Conservation (phyloP, 2,113 vertebrate species). For the Oriolus oriolus region DNA sequence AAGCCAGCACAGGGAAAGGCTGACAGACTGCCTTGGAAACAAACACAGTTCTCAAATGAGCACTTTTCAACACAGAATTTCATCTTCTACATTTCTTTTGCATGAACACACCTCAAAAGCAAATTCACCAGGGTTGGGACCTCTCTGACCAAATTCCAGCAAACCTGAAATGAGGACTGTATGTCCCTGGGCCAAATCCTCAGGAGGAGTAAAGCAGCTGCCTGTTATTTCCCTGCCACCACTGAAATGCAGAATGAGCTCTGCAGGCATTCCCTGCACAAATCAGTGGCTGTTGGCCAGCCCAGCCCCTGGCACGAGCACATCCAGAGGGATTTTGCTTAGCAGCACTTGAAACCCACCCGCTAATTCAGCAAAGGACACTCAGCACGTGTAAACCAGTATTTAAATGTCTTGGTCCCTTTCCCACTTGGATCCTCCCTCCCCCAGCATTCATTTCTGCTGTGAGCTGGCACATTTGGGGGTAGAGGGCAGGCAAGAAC, state of each 20-base stretch:
- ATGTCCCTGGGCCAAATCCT: not conserved
- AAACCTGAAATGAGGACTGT: not conserved
- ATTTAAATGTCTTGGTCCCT: not conserved
- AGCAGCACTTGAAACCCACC: not conserved
- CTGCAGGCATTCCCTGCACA: not conserved
- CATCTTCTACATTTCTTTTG: not conserved
- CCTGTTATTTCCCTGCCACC: not conserved
- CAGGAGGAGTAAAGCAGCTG: not conserved
- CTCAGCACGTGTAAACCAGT: not conserved
- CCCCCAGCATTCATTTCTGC: not conserved
- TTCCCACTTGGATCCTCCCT: fast-evolving
- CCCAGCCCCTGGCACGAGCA: not conserved
- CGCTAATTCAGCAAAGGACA: not conserved
- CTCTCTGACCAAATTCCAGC: not conserved
- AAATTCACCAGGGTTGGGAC: not conserved
- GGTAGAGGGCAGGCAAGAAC: not conserved
- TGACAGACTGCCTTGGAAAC: not conserved
- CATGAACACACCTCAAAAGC: not conserved
- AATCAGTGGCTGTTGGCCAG: not conserved
- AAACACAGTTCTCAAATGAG: not conserved
- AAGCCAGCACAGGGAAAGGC: not conserved
- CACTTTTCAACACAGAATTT: not conserved
- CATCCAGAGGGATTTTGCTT: not conserved
- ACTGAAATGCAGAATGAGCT: fast-evolving
- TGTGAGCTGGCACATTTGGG: not conserved